Base-by-base conservation (phyloP, 2,888 invertebrate species). In the Cecidostiba fungosa region DNA sequence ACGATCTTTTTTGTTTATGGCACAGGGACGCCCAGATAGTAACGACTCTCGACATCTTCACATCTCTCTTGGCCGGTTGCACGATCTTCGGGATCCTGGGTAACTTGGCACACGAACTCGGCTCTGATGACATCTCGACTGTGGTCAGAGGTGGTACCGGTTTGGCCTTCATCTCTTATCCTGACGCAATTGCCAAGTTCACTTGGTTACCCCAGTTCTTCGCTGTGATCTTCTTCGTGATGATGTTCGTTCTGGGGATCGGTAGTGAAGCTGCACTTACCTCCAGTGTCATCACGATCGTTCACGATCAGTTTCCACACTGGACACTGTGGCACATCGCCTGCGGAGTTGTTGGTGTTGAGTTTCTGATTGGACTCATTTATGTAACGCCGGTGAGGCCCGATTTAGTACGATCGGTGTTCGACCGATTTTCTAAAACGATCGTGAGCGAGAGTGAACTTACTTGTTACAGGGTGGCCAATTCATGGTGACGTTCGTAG, bases 51-150 rank as follows among this genome's bases (percentile, higher is more conserved):
- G 98, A 98, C 90, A 97, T 97, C 0, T 96, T 97, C 89, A 98
- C 98, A 0, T 97, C 97, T 87, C 92, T 97, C 43, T 94, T 98
- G 66, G 97, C 98, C 0, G 98, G 98, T 4, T 95, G 96, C 86
- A 97, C 97, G 3, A 97, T 97, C 88, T 98, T 98, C 91, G 97
- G 97, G 6, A 97, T 98, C 87, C 94, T 98, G 74, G 98, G 98
- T 0, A 97, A 97, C 92, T 93, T 98, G 90, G 97, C 97, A 0
- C 93, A 96, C 89, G 96, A 96, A 91, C 94, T 94, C 76, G 94
- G 95, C 10, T 94, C 94, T 10, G 94, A 95, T 29, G 95, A 96
- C 14, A 95, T 97, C 1, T 91, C 93, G 5, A 93, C 95, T 0
- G 96, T 97, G 0, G 95, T 97, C 0, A 96, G 96, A 8, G 96